Evolutionary conservation across 2,888 invertebrate genomes (phyloP).

Genomic region (Mesochorus sp.): DNA sequence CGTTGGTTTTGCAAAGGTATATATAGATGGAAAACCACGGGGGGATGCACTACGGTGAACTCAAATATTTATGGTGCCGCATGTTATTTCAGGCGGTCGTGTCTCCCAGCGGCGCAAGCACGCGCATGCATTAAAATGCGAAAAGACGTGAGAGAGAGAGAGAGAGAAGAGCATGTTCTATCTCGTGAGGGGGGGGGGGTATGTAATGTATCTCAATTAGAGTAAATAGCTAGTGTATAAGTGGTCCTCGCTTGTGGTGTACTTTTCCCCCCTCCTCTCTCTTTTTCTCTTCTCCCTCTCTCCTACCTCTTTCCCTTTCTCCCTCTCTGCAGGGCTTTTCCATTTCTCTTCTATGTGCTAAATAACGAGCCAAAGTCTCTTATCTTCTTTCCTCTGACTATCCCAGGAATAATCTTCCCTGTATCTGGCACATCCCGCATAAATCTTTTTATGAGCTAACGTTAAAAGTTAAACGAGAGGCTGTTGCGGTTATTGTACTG

Average conservation of each 20-base stretch:
- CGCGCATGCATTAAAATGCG: slow-evolving; percentile 49
- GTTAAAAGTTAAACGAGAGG: not conserved
- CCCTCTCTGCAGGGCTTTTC: slow-evolving; percentile 8
- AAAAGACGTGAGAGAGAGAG: slow-evolving; percentile 20
- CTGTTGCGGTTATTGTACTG: not conserved
- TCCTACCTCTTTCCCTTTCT: too few relatives aligned
- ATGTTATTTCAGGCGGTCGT: slow-evolving; percentile 61
- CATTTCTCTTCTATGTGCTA: not conserved
- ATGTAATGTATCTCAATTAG: slow-evolving; percentile 67
- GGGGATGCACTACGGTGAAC: slow-evolving; percentile 16
- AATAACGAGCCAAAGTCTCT: slow-evolving; percentile 27
- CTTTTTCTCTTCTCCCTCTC: not conserved
- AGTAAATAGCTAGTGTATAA: slow-evolving; percentile 60
- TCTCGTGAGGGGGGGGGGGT: slow-evolving; percentile 10
- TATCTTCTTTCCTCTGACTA: slow-evolving; percentile 23
- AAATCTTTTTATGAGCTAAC: slow-evolving; percentile 2
- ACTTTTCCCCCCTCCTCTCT: slow-evolving; percentile 9
- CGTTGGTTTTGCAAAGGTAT: not conserved
- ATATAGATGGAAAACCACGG: not conserved
- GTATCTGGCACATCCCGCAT: not conserved
- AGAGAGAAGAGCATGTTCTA: slow-evolving; percentile 20
- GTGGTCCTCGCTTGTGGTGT: slow-evolving; percentile 38
- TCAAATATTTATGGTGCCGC: slow-evolving; percentile 69
- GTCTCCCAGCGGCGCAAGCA: slow-evolving; percentile 18
- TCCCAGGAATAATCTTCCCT: slow-evolving; percentile 5